Conservation (phyloP, 1,140 invertebrate genomes). For the Acyrthosiphon pisum region DNA sequence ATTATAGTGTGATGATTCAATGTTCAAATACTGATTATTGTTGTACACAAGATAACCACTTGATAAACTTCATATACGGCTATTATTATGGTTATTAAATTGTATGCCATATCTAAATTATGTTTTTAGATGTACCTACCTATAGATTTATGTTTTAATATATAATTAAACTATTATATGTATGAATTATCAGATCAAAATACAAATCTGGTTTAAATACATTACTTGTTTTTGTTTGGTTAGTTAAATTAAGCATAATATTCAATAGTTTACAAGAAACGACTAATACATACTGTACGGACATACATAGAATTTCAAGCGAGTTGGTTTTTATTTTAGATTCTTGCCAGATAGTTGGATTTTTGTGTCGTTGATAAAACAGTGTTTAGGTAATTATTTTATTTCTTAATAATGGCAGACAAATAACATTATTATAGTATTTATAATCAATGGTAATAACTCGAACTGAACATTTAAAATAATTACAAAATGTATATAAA, state of each 20-base stretch:
- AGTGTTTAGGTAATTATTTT: too few relatives aligned
- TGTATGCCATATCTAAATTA: slow-evolving; percentile 17
- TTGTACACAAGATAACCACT: slow-evolving; percentile 43
- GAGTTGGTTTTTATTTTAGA: not conserved
- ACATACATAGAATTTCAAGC: not conserved
- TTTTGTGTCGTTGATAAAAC: not conserved
- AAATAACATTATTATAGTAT: too few relatives aligned
- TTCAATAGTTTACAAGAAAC: not conserved
- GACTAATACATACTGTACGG: not conserved
- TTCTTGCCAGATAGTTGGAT: not conserved
- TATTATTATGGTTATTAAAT: slow-evolving; percentile 28
- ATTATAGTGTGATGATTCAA: slow-evolving; percentile 51
- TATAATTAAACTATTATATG: not conserved
- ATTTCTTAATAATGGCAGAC: too few relatives aligned
- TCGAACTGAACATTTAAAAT: too few relatives aligned
- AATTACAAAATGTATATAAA: too few relatives aligned
- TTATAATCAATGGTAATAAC: too few relatives aligned
- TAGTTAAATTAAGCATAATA: not conserved
- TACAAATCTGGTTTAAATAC: not conserved
- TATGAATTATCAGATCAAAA: not conserved
- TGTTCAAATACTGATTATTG: slow-evolving; percentile 42
- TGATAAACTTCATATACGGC: not conserved
- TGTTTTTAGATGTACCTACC: slow-evolving; percentile 17
- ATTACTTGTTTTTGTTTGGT: not conserved
- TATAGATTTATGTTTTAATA: not conserved